Percentiles rank a stretch among this genome's conserved stretches.
Conservation (phyloP, 2,888 invertebrate species). For the Hypena proboscidalis region DNA sequence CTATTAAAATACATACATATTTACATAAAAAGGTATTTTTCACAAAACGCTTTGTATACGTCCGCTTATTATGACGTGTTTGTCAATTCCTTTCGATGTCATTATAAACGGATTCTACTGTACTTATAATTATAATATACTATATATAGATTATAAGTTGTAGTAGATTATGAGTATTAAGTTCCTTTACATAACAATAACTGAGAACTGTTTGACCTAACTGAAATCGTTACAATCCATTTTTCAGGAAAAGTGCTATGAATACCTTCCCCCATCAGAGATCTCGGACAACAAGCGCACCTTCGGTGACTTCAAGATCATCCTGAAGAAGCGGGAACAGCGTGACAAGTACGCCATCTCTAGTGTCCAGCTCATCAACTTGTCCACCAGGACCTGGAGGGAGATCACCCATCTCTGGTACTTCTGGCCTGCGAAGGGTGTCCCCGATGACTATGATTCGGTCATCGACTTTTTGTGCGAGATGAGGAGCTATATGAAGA, state of each 20-base stretch:
- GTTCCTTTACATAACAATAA: too few relatives aligned
- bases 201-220: too few relatives aligned
- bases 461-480: conserved; percentile 95
- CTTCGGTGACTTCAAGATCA: conserved; percentile 95
- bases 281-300: conserved; percentile 94
- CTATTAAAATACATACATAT: too few relatives aligned
- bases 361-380: conserved; percentile 92
- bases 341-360: conserved; percentile 96
- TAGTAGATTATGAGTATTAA: too few relatives aligned
- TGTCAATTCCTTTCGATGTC: too few relatives aligned
- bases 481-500: conserved; percentile 87
- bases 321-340: conserved; percentile 94
- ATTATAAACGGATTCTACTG: too few relatives aligned
- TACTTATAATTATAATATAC: too few relatives aligned
- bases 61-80: too few relatives aligned
- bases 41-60: too few relatives aligned
- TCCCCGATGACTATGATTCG: conserved; percentile 93
- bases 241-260: conserved; percentile 93
- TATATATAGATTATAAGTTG: too few relatives aligned
- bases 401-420: conserved; percentile 97
- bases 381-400: conserved; percentile 92
- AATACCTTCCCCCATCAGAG: conserved; percentile 96
- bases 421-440: conserved; percentile 96
- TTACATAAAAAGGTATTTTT: too few relatives aligned
- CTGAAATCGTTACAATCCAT: too few relatives aligned